Evolutionary conservation across 1,140 invertebrate genomes (phyloP).

Genomic region (Leucophenga varia): DNA sequence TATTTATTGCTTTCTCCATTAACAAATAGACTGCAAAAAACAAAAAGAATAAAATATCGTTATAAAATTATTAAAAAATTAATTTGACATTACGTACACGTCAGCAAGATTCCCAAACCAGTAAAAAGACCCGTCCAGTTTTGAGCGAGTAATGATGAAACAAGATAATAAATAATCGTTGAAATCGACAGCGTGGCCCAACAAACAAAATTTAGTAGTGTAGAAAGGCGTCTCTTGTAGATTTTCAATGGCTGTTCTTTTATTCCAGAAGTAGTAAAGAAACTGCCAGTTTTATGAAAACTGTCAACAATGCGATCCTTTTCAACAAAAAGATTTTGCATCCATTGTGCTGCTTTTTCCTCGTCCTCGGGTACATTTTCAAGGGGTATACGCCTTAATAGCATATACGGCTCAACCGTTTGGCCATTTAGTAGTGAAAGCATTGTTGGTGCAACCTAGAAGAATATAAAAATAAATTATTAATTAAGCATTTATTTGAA

Average conservation of each 20-base stretch:
- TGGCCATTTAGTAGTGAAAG: constrained; percentile 80
- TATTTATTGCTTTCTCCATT: constrained; percentile 76
- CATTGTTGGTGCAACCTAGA: constrained; percentile 71
- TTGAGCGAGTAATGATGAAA: constrained; percentile 69
- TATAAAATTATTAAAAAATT: constrained; percentile 13
- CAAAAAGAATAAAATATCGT: constrained; percentile 28
- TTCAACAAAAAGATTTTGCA: constrained; percentile 65
- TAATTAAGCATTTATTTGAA: too few species aligned
- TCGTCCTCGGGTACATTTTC: constrained; percentile 79
- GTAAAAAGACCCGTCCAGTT: constrained; percentile 71
- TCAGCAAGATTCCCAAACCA: constrained; percentile 65
- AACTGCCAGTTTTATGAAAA: constrained; percentile 79
- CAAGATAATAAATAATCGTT: constrained; percentile 70
- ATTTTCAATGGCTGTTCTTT: constrained; percentile 62
- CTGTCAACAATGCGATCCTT: constrained; percentile 80
- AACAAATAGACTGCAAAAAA: constrained; percentile 72
- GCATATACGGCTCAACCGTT: constrained; percentile 72
- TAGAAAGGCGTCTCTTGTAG: constrained; percentile 63
- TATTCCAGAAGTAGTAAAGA: constrained; percentile 74
- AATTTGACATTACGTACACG: constrained; percentile 66
- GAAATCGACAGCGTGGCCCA: constrained; percentile 73
- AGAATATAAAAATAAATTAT: background rate
- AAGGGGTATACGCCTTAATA: constrained; percentile 79
- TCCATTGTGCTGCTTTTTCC: constrained; percentile 74
- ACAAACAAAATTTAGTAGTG: constrained; percentile 69